phyloP scores from a whole-genome alignment of 1,140 invertebrate species.

The Calliopsis andreniformis region DNA sequence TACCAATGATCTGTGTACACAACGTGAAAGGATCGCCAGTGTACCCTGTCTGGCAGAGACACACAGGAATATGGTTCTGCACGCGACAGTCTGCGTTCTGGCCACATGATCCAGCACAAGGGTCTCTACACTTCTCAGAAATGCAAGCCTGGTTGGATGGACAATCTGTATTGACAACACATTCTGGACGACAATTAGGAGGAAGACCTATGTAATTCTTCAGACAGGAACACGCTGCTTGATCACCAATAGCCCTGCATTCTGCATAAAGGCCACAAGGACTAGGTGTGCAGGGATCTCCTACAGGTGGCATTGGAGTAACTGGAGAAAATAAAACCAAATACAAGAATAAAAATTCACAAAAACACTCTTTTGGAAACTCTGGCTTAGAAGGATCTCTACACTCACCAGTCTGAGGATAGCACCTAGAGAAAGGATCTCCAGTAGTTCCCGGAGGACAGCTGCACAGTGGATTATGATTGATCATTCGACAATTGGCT shows the following conservation, averaged over 20 bases:
- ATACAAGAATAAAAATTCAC: too few species aligned
- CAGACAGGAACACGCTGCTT: slow-evolving; percentile 83
- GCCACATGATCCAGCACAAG: slow-evolving; percentile 87
- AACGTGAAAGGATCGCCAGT: slow-evolving; percentile 85
- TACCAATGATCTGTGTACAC: slow-evolving; percentile 80
- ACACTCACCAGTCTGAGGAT: slow-evolving; percentile 68
- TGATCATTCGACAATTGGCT: slow-evolving; percentile 88
- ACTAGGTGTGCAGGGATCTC: slow-evolving; percentile 79
- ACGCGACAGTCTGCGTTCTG: slow-evolving; percentile 87
- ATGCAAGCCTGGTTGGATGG: slow-evolving; percentile 82
- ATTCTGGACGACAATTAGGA: slow-evolving; percentile 83
- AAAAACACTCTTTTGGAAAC: too few species aligned
- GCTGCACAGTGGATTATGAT: slow-evolving; percentile 88
- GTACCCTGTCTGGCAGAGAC: slow-evolving; percentile 85
- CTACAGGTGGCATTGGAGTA: slow-evolving; percentile 59
- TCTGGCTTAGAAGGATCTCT: too few species aligned
- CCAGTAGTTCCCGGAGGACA: slow-evolving; percentile 86
- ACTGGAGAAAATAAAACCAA: slow-evolving; percentile 31
- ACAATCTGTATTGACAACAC: slow-evolving; percentile 82
- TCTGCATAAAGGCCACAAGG: slow-evolving; percentile 83
- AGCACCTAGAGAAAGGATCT: slow-evolving; percentile 86
- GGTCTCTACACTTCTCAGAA: slow-evolving; percentile 86
- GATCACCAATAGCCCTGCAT: slow-evolving; percentile 80
- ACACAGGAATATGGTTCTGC: slow-evolving; percentile 89
- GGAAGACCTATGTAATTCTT: slow-evolving; percentile 82